phyloP scores from a whole-genome alignment of 2,888 invertebrate genomes.

The Sesia apiformis region DNA sequence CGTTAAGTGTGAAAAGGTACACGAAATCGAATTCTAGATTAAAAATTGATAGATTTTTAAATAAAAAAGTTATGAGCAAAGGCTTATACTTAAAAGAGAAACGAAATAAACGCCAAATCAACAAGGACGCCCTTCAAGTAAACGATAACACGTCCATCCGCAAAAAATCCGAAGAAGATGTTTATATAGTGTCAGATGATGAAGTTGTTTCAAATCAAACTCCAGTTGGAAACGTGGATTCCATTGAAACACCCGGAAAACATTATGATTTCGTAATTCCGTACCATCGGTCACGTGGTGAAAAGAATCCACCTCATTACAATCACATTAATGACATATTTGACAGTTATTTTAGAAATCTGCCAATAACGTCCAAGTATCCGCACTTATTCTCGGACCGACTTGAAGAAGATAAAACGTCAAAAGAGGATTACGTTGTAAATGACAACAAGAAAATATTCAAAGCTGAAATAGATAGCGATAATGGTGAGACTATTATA shows the following conservation, averaged over 20 bases:
- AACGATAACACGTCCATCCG: constrained; percentile 20
- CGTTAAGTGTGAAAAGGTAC: constrained; percentile 28
- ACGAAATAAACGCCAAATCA: constrained; percentile 44
- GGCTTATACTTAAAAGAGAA: constrained; percentile 34
- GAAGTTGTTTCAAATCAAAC: constrained; percentile 40
- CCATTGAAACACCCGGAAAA: constrained; percentile 16
- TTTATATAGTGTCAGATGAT: constrained; percentile 42
- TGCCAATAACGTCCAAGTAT: constrained; percentile 43
- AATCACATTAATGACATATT: constrained; percentile 9
- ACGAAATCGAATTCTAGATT: constrained; percentile 35
- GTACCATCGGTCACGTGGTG: constrained; percentile 8
- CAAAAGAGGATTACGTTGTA: constrained; percentile 22
- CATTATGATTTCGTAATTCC: constrained; percentile 5
- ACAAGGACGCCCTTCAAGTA: constrained; percentile 47
- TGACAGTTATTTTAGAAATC: constrained; percentile 18
- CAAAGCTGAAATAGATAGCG: constrained; percentile 1
- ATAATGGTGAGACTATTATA: neutral
- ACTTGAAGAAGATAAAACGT: constrained; percentile 31
- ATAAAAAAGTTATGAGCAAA: constrained; percentile 36
- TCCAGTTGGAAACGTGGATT: constrained; percentile 23
- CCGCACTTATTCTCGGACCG: constrained; percentile 40
- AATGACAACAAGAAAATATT: constrained; percentile 1
- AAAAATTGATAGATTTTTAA: constrained; percentile 36
- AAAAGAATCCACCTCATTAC: constrained; percentile 15
- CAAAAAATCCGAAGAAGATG: constrained; percentile 35